Evolutionary conservation across 2,797 vertebrate species (phyloP).

Genomic region (Pyrocephalus nanus): DNA sequence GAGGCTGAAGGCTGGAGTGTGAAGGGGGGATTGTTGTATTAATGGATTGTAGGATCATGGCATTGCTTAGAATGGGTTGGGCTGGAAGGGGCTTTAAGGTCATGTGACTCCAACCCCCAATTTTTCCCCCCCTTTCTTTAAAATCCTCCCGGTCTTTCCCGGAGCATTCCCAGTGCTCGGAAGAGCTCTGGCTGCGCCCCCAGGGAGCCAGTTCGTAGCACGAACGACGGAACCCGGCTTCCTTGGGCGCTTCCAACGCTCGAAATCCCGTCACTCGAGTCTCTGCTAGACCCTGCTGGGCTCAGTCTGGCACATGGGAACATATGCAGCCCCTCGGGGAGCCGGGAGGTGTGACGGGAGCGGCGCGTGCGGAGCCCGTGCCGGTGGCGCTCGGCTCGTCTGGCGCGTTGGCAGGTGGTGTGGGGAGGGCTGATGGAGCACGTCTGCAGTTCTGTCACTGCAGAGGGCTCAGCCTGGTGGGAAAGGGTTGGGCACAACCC

Average conservation of each 20-base stretch:
- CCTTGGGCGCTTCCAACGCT: neutral
- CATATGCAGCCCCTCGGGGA: neutral
- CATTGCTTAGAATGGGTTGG: neutral
- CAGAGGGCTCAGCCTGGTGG: neutral
- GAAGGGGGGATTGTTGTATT: neutral
- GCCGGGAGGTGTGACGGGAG: neutral
- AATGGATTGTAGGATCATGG: rapidly evolving
- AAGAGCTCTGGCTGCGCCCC: neutral
- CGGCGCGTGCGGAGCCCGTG: neutral
- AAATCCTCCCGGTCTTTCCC: rapidly evolving
- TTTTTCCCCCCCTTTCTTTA: neutral
- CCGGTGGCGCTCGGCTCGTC: neutral
- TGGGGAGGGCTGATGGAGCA: neutral
- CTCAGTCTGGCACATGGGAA: neutral
- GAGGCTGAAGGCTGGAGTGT: neutral
- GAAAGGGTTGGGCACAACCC: neutral
- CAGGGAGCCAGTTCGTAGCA: neutral
- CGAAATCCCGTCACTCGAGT: rapidly evolving
- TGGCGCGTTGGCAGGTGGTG: neutral
- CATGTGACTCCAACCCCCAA: neutral
- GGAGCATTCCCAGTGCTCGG: neutral
- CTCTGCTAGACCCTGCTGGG: neutral
- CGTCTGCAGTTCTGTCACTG: neutral
- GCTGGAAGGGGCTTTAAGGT: neutral
- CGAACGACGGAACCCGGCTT: neutral